Evolutionary conservation across 2,113 vertebrate species (phyloP), one percentile per base, ranked within the genome.

Genomic region (Psilopsiagon aurifrons): DNA sequence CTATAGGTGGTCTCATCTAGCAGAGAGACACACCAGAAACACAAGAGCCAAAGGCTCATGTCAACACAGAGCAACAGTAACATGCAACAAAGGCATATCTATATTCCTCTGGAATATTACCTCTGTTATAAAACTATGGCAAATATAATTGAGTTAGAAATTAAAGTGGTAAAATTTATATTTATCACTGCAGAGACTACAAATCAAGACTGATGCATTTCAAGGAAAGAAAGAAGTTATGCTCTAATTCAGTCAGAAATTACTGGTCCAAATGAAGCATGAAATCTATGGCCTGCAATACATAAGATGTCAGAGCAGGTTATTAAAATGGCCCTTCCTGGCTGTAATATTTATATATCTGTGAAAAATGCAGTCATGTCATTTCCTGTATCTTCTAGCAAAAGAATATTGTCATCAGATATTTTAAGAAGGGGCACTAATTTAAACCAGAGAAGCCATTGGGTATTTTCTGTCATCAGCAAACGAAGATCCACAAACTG

Each of bases 261-360:
- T 70, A 93, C 12, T 68, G 52, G 62, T 69, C 39, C 74, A 66
- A 87, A 66, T 23, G 66, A 80, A 94, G 77, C 46, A 83, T 77
- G 17, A 85, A 89, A 82, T 83, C 54, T 76, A 44, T 8, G 29
- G 52, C 54, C 52, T 73, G 67, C 46, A 83, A 80, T 33, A 63
- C 7, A 23, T 15, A 88, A 90, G 39, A 81, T 6, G 2, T 92
- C 91, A 94, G 31, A 91, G 82, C 27, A 92, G 59, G 77, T 93
- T 90, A 94, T 95, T 91, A 93, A 90, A 88, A 91, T 49, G 37
- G 67, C 51, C 67, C 27, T 88, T 95, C 84, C 77, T 85, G 49
- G 41, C 28, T 85, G 55, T 10, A 92, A 19, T 83, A 90, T 91
- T 92, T 96, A 91, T 90, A 94, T 73, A 83, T 79, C 41, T 59